Percentiles rank a stretch among this genome's conserved stretches.
phyloP scores from a whole-genome alignment of 1,140 invertebrate species.

The Zaprionus camerounensis region DNA sequence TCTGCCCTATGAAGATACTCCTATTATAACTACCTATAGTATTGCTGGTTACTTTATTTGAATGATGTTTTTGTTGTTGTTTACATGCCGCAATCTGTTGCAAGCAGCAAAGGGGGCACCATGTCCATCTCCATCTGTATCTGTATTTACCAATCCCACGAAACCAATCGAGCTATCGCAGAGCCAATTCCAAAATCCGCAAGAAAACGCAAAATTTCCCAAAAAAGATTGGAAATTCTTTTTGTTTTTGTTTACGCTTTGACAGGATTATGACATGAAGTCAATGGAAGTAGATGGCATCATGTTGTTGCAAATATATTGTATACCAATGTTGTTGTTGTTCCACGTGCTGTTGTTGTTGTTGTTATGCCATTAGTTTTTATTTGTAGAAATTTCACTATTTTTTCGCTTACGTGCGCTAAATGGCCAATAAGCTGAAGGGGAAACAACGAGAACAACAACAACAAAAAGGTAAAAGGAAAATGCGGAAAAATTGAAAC shows the following conservation, averaged over 20 bases:
- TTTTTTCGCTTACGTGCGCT: constrained; percentile 75
- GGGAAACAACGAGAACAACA: constrained; percentile 21
- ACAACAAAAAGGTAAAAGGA: constrained; percentile 22
- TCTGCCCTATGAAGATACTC: not conserved
- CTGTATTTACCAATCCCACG: constrained; percentile 21
- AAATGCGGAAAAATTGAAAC: constrained; percentile 54
- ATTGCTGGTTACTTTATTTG: constrained; percentile 9
- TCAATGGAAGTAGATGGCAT: constrained; percentile 55
- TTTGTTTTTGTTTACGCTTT: constrained; percentile 80
- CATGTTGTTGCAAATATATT: constrained; percentile 4
- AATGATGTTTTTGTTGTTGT: constrained; percentile 35
- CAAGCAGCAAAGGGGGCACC: constrained; percentile 14
- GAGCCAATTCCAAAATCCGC: constrained; percentile 37
- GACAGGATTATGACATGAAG: constrained; percentile 74
- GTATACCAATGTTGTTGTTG: constrained; percentile 32
- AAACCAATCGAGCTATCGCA: constrained; percentile 40
- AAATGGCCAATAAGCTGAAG: constrained; percentile 78
- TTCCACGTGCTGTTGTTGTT: constrained; percentile 26
- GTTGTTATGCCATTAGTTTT: constrained; percentile 69
- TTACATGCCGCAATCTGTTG: constrained; percentile 45
- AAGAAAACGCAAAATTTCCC: constrained; percentile 9
- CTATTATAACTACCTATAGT: not conserved
- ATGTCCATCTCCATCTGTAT: not conserved
- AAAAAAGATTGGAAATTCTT: constrained; percentile 27
- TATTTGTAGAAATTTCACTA: constrained; percentile 62